phyloP scores from a whole-genome alignment of 2,113 vertebrate genomes.

The Numida meleagris region DNA sequence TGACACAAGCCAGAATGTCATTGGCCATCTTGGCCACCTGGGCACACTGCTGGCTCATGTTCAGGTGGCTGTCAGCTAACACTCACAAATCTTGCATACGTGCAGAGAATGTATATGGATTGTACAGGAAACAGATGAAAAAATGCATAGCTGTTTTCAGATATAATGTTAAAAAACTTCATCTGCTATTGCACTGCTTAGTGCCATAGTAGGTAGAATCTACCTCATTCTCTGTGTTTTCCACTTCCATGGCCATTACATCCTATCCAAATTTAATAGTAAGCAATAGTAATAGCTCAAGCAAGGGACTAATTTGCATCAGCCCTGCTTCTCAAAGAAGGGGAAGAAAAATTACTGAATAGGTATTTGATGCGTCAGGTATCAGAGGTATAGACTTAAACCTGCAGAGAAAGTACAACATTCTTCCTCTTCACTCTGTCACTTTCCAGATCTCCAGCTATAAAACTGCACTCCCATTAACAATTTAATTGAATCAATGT shows the following conservation, averaged over 20 bases:
- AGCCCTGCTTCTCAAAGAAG: background rate
- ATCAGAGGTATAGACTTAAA: background rate
- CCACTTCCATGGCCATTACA: background rate
- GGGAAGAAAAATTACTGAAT: background rate
- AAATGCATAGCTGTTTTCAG: background rate
- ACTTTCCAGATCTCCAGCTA: background rate
- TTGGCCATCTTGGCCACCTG: no score
- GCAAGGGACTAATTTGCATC: background rate
- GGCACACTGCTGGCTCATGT: no score
- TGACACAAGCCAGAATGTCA: no score
- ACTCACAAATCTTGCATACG: background rate
- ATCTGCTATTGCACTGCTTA: background rate
- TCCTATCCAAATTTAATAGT: background rate
- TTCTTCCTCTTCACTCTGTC: background rate
- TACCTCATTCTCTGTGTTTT: background rate
- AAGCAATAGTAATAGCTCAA: background rate
- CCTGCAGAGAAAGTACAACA: background rate
- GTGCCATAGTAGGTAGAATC: background rate
- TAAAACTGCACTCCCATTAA: background rate
- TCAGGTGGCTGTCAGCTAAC: no score
- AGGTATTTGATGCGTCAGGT: background rate
- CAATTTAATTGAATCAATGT: background rate
- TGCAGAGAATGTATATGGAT: background rate
- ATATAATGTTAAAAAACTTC: background rate
- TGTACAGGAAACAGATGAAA: background rate